These are phyloP conservation scores for Stenotaenia linearis DNA, from an alignment of 2,888 invertebrate genomes.

Conservation along the genomic window DNA sequence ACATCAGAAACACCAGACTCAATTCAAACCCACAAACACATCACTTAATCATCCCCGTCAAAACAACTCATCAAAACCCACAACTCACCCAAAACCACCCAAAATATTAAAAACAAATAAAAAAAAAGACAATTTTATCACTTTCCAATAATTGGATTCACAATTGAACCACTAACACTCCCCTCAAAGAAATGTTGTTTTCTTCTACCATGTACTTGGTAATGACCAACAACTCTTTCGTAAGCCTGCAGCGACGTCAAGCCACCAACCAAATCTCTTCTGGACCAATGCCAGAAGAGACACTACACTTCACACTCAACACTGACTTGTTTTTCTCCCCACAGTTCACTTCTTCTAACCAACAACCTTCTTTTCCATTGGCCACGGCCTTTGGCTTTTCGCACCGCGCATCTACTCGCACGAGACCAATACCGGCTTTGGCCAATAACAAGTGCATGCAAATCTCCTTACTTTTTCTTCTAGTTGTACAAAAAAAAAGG, in stretches of 20 bases:
- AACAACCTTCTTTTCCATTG: background rate
- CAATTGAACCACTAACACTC: background rate
- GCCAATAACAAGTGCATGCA: background rate
- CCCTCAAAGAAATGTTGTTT: background rate
- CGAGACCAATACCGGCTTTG: background rate
- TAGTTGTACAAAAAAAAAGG: background rate
- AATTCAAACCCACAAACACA: background rate
- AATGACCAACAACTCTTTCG: conserved; percentile 6
- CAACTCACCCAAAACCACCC: background rate
- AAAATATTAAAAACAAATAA: background rate
- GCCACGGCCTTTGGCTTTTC: background rate
- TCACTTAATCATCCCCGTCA: background rate
- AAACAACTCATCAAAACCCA: background rate
- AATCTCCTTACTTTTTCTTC: background rate
- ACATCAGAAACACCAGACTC: no score
- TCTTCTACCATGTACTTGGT: background rate
- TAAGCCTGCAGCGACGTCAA: conserved; percentile 1
- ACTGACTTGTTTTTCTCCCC: background rate
- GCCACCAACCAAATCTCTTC: conserved; percentile 20
- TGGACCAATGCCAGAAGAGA: conserved; percentile 3
- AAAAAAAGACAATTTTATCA: background rate
- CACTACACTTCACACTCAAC: background rate
- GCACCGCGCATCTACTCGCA: background rate
- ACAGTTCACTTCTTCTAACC: background rate
- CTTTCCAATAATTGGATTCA: conserved; percentile 18